Conservation (phyloP, 2,888 invertebrate genomes). For the Nudaria mundana region DNA sequence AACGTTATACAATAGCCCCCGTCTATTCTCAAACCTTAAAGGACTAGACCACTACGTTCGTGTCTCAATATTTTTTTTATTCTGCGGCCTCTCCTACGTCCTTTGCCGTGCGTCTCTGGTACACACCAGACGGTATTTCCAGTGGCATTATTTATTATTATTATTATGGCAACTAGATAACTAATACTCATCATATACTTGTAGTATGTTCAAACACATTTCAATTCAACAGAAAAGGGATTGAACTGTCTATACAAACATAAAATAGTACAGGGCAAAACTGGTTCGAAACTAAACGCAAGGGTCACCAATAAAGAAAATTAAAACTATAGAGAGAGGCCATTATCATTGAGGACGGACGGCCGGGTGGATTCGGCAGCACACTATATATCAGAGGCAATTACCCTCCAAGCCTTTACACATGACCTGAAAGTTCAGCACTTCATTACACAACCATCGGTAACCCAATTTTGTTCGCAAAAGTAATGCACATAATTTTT, state of each 20-base stretch:
- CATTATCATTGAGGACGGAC: constrained; percentile 51
- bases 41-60: too few species aligned
- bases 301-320: constrained; percentile 74
- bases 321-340: constrained; percentile 67
- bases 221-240: constrained; percentile 24
- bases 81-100: too few species aligned
- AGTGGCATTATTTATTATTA: too few species aligned
- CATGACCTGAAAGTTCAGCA: constrained; percentile 73
- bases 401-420: constrained; percentile 53
- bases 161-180: too few species aligned
- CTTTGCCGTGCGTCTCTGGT: too few species aligned
- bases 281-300: constrained; percentile 42
- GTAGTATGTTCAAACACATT: too few species aligned
- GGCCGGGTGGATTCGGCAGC: constrained; percentile 46
- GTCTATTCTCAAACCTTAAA: too few species aligned
- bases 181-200: too few species aligned
- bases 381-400: constrained; percentile 65
- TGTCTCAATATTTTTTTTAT: too few species aligned
- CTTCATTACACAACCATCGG: constrained; percentile 67
- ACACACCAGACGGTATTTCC: too few species aligned
- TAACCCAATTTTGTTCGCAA: constrained; percentile 51
- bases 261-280: constrained; percentile 46
- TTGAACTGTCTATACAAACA: constrained; percentile 27
- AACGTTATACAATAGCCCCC: too few species aligned
- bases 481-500: constrained; percentile 51